Percentiles rank a stretch among this genome's conserved stretches.
Evolutionary conservation across 2,888 invertebrate species (phyloP).

Genomic region (Ecliptopera silaceata): DNA sequence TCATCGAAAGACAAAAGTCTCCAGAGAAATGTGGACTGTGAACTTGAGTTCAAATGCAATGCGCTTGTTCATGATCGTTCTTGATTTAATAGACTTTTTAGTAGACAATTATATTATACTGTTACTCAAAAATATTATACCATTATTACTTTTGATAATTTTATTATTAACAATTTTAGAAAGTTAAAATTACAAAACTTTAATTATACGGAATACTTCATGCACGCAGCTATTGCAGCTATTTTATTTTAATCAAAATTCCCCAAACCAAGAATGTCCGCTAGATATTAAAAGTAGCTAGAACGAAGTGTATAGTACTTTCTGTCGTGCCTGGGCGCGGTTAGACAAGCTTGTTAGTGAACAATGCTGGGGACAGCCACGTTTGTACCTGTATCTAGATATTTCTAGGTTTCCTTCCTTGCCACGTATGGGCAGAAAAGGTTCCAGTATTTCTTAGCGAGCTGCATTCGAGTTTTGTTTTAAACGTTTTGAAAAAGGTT

Average conservation of each 20-base stretch:
- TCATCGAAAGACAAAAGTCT: conserved; percentile 30
- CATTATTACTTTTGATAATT: too few species aligned
- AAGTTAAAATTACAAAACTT: too few species aligned
- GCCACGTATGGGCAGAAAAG: conserved; percentile 40
- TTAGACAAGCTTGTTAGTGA: conserved; percentile 73
- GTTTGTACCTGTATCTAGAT: conserved; percentile 55
- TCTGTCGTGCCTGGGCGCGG: conserved; percentile 69
- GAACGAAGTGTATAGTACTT: conserved; percentile 46
- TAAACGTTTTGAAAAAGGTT: conserved; percentile 6
- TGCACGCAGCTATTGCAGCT: neutral
- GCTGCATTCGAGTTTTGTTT: conserved; percentile 30
- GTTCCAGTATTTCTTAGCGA: conserved; percentile 42
- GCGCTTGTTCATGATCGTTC: conserved; percentile 15
- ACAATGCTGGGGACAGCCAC: conserved; percentile 62
- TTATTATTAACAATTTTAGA: too few species aligned
- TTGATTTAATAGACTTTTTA: conserved; percentile 2
- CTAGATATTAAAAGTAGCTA: conserved; percentile 10
- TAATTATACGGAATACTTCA: neutral
- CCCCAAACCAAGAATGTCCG: conserved; percentile 14
- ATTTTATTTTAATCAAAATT: conserved; percentile 10
- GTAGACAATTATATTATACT: neutral
- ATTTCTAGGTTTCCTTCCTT: conserved; percentile 41
- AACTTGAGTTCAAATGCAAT: conserved; percentile 18
- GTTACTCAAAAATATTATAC: too few species aligned
- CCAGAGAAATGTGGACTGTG: conserved; percentile 14